A percentile compares a stretch with the other conserved stretches of the same genome.
phyloP scores from a whole-genome alignment of 2,888 invertebrate genomes.

The Hybos culiciformis region DNA sequence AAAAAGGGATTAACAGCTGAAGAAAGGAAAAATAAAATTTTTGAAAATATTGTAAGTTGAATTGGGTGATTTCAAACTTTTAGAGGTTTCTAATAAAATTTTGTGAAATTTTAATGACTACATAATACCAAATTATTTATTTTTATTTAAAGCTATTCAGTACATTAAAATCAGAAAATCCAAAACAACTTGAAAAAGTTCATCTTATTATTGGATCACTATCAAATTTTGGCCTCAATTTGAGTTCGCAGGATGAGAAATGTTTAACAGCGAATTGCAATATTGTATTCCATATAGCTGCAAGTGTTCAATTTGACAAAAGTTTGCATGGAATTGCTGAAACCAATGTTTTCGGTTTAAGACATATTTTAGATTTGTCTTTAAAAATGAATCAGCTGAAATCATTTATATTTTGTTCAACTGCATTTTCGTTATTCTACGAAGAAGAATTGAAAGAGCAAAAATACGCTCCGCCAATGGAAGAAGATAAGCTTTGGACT shows the following conservation, averaged over 20 bases:
- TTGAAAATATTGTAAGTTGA: not conserved
- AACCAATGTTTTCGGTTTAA: conserved; percentile 15
- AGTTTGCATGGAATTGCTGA: conserved; percentile 28
- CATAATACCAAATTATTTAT: not conserved
- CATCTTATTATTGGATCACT: conserved; percentile 11
- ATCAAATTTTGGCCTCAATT: not conserved
- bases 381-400: conserved; percentile 13
- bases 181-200: conserved; percentile 10
- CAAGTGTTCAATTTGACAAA: conserved; percentile 41
- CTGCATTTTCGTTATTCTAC: conserved; percentile 43
- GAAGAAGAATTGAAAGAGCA: conserved; percentile 11
- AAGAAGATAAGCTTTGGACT: not conserved
- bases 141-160: not conserved
- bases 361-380: conserved; percentile 12
- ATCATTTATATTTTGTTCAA: conserved; percentile 39
- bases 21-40: not conserved
- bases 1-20: not conserved
- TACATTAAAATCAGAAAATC: not conserved
- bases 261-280: conserved; percentile 20
- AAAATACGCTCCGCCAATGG: not conserved
- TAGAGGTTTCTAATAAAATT: not conserved
- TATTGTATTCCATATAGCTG: conserved; percentile 42
- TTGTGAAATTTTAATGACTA: not conserved
- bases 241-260: conserved; percentile 8
- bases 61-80: not conserved